Percentiles rank a stretch among this genome's conserved stretches.
Evolutionary conservation across 2,888 invertebrate species (phyloP).

Genomic region (Athripsodes cinereus): DNA sequence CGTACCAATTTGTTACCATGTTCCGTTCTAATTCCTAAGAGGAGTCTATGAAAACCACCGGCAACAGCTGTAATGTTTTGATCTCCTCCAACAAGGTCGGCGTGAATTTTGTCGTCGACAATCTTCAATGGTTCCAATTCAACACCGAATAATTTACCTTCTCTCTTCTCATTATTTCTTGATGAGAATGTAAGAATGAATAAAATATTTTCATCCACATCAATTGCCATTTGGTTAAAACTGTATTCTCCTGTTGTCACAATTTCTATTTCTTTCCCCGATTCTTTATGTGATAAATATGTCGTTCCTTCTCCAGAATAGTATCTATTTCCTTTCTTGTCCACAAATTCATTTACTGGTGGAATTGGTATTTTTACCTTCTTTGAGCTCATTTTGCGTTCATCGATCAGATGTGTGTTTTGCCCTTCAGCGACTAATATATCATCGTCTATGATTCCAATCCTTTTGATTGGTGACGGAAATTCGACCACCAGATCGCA

Average conservation of each 20-base stretch:
- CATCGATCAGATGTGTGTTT: conserved; percentile 11
- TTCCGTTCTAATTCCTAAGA: conserved; percentile 9
- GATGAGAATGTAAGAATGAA: conserved; percentile 13
- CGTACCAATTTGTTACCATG: conserved; percentile 14
- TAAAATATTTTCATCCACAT: conserved; percentile 10
- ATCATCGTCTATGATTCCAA: conserved; percentile 11
- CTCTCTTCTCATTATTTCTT: background rate
- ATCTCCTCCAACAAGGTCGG: conserved; percentile 14
- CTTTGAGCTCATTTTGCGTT: background rate
- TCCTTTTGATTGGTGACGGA: conserved; percentile 9
- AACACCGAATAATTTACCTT: conserved; percentile 12
- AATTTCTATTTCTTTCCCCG: conserved; percentile 19
- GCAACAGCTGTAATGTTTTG: conserved; percentile 16
- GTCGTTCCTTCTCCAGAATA: conserved; percentile 16
- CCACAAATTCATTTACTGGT: conserved; percentile 7
- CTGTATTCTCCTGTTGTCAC: conserved; percentile 18
- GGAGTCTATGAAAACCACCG: conserved; percentile 8
- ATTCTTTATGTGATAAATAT: conserved; percentile 9
- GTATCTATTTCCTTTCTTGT: conserved; percentile 17
- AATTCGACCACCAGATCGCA: conserved; percentile 15
- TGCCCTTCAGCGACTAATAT: conserved; percentile 13
- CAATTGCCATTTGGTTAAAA: conserved; percentile 13
- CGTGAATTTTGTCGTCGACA: conserved; percentile 10
- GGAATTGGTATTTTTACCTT: conserved; percentile 11
- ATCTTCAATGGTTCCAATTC: conserved; percentile 5